These are phyloP conservation scores for Andrena trimmerana DNA, from an alignment of 2,888 invertebrate genomes.

Conservation along the genomic window DNA sequence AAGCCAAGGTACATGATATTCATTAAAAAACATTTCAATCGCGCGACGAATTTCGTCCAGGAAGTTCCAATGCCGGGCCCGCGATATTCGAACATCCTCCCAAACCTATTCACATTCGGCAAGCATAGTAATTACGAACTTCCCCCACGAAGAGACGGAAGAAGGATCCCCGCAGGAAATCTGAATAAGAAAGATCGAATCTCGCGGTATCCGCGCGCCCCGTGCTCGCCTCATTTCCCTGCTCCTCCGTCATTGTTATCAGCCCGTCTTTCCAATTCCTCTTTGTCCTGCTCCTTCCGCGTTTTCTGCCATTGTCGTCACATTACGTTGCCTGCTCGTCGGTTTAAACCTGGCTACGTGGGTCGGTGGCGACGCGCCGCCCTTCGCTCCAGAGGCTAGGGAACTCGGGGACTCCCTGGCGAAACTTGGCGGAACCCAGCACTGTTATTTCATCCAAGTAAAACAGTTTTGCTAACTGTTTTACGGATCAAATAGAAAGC, in stretches of 20 bases:
- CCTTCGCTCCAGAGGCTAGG: not conserved
- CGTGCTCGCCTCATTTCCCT: conserved; percentile 37
- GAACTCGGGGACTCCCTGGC: not conserved
- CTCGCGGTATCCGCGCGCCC: conserved; percentile 41
- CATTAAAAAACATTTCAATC: not conserved
- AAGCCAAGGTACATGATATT: too few relatives aligned
- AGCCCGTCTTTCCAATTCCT: conserved; percentile 32
- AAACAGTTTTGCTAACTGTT: conserved; percentile 36
- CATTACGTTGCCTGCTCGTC: conserved; percentile 21
- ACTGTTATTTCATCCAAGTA: conserved; percentile 16
- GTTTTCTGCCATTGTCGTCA: conserved; percentile 52
- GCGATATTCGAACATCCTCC: not conserved
- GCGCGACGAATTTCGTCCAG: not conserved
- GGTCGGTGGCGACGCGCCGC: not conserved
- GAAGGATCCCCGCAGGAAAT: conserved; percentile 42
- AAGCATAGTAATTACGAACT: conserved; percentile 37
- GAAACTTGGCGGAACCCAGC: not conserved
- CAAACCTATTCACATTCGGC: conserved; percentile 28
- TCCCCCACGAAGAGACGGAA: conserved; percentile 24
- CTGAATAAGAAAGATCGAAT: conserved; percentile 50
- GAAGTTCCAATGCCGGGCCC: not conserved
- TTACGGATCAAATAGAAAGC: conserved; percentile 21
- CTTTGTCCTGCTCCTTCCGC: conserved; percentile 38
- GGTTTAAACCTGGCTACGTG: conserved; percentile 17
- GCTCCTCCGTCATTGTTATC: conserved; percentile 54